A percentile compares a stretch with the other conserved stretches of the same genome.
These are phyloP conservation scores for Peribatodes rhomboidaria DNA, from an alignment of 2,888 invertebrate species.

Conservation along the genomic window DNA sequence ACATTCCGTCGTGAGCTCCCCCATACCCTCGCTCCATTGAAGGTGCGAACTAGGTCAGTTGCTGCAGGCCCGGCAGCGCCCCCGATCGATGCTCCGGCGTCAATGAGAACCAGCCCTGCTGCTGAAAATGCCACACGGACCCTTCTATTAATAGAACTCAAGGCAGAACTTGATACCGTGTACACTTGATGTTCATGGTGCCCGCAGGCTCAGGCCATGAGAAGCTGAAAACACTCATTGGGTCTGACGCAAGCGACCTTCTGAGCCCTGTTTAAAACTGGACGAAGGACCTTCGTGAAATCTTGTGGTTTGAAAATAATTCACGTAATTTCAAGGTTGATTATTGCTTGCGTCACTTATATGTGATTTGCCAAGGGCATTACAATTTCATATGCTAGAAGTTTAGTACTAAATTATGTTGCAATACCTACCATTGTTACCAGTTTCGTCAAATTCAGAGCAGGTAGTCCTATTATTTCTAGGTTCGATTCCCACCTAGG, in stretches of 20 bases:
- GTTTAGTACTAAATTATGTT: background rate
- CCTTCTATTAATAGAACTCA: constrained; percentile 69
- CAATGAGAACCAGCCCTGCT: constrained; percentile 69
- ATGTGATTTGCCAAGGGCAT: background rate
- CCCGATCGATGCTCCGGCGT: constrained; percentile 76
- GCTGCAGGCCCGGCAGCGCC: constrained; percentile 67
- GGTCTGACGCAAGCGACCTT: constrained; percentile 26
- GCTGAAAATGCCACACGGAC: constrained; percentile 54
- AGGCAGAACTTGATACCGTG: constrained; percentile 51
- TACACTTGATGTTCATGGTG: constrained; percentile 40
- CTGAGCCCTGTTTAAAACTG: constrained; percentile 3
- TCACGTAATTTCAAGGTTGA: constrained; percentile 11
- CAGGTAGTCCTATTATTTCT: too few species aligned
- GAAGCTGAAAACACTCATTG: constrained; percentile 13
- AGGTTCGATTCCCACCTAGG: too few species aligned
- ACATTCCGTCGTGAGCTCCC: constrained; percentile 20
- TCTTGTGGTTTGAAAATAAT: constrained; percentile 11
- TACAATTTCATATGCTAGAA: too few species aligned
- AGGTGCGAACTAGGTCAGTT: constrained; percentile 76
- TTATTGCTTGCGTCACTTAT: constrained; percentile 2
- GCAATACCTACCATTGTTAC: background rate
- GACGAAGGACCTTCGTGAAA: constrained; percentile 17
- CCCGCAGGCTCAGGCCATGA: constrained; percentile 25
- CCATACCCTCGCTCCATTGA: constrained; percentile 74
- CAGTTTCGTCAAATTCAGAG: background rate